Evolutionary conservation across 2,797 vertebrate genomes (phyloP).

Genomic region (Amphiprion clarkii): DNA sequence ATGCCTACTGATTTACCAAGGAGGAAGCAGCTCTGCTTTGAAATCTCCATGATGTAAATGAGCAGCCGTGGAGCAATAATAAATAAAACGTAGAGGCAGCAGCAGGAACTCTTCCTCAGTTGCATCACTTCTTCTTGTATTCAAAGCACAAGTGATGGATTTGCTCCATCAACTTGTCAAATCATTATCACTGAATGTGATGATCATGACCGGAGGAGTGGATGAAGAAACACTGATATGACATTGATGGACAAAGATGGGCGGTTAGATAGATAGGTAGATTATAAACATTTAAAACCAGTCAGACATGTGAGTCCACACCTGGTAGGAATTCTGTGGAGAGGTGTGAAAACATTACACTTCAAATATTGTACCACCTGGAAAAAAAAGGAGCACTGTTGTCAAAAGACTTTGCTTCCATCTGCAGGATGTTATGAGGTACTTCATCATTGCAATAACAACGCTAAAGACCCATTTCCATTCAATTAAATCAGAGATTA

Average conservation of each 20-base stretch:
- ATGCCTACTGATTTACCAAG: conserved; percentile 64
- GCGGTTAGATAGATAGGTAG: background rate
- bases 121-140: conserved; percentile 11
- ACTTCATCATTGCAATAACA: conserved; percentile 1
- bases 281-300: conserved; percentile 10
- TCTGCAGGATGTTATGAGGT: conserved; percentile 55
- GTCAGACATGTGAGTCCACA: conserved; percentile 7
- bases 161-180: conserved; percentile 49
- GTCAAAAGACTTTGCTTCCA: conserved; percentile 71
- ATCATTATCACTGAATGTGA: conserved; percentile 43
- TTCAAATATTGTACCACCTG: background rate
- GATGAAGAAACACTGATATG: conserved; percentile 18
- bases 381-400: background rate
- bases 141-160: conserved; percentile 47
- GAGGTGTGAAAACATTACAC: conserved; percentile 13
- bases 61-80: conserved; percentile 49
- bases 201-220: conserved; percentile 19
- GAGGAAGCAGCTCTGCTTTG: conserved; percentile 4
- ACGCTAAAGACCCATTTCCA: conserved; percentile 28
- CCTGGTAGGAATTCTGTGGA: background rate
- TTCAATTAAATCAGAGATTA: conserved; percentile 59
- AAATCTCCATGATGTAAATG: conserved; percentile 48
- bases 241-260: conserved; percentile 27
- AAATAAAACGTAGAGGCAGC: conserved; percentile 51
- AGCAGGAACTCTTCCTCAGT: conserved; percentile 29